Evolutionary conservation across 30 jellyfish, hydroid and myxozoan genomes (phyloP).

Genomic region (Hydractinia symbiolongicarpus): DNA sequence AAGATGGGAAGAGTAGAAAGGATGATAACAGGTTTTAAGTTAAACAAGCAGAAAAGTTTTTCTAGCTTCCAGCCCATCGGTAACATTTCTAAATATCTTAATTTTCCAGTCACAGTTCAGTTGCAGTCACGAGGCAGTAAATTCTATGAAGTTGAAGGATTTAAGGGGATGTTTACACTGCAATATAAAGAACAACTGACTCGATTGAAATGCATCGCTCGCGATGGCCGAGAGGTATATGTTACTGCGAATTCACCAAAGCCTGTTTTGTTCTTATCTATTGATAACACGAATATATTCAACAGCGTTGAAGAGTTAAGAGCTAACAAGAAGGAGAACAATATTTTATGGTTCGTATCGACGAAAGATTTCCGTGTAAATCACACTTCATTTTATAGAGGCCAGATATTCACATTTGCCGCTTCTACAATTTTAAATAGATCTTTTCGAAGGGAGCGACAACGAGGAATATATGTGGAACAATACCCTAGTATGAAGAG

Average conservation of each 20-base stretch:
- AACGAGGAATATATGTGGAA: constrained; percentile 22
- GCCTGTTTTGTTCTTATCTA: neutral
- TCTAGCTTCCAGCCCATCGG: no score
- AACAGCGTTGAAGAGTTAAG: constrained; percentile 20
- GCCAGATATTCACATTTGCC: constrained; percentile 33
- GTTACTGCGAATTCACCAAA: neutral
- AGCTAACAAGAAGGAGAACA: neutral
- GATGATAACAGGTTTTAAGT: no score
- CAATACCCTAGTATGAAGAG: constrained; percentile 14
- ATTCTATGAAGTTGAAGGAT: no score
- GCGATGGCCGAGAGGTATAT: neutral
- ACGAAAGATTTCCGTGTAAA: constrained; percentile 18
- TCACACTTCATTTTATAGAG: neutral
- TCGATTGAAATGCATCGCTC: no score
- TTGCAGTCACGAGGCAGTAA: no score
- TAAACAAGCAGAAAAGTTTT: no score
- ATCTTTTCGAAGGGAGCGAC: constrained; percentile 32
- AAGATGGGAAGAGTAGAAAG: no score
- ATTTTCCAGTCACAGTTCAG: no score
- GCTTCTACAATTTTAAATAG: neutral
- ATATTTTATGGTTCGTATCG: constrained; percentile 5
- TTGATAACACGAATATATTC: neutral
- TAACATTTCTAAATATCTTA: no score
- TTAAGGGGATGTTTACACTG: no score
- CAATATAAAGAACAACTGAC: no score